Evolutionary conservation across 53 echinoderm and acorn worm genomes (phyloP).

Genomic region (Echinarachnius parma): DNA sequence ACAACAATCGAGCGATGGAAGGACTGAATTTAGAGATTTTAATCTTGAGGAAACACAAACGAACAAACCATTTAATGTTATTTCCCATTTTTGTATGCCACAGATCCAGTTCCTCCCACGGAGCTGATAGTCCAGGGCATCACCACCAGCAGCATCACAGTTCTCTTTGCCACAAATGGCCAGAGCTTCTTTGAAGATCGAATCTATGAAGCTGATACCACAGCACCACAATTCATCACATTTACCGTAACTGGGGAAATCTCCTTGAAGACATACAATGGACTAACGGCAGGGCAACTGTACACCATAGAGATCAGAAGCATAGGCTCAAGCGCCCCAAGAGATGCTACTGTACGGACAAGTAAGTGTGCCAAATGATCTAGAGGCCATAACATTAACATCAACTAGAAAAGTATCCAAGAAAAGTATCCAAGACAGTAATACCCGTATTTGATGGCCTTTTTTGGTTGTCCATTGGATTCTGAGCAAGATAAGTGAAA

Average conservation of each 20-base stretch:
- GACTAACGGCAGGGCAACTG: conserved; percentile 33
- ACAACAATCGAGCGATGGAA: too few species aligned
- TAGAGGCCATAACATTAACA: too few species aligned
- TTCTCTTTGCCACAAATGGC: neutral
- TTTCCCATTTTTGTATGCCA: too few species aligned
- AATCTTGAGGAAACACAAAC: too few species aligned
- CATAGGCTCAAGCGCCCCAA: neutral
- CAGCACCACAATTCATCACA: neutral
- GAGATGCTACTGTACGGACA: conserved; percentile 36
- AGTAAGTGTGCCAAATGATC: conserved; percentile 54
- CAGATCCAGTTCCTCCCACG: conserved; percentile 25
- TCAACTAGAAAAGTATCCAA: too few species aligned
- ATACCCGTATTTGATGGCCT: too few species aligned
- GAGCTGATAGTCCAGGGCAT: conserved; percentile 39
- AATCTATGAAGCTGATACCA: conserved; percentile 17
- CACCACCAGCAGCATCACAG: conserved; percentile 27
- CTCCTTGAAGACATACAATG: neutral
- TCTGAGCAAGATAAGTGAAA: too few species aligned
- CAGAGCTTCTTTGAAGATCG: neutral
- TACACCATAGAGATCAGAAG: conserved; percentile 50
- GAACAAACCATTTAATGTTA: too few species aligned
- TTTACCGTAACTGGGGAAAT: neutral
- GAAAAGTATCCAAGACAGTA: too few species aligned
- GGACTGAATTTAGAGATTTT: too few species aligned
- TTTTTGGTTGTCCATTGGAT: too few species aligned